phyloP scores from a whole-genome alignment of 1,140 invertebrate species.

The Vollenhovia emeryi region DNA sequence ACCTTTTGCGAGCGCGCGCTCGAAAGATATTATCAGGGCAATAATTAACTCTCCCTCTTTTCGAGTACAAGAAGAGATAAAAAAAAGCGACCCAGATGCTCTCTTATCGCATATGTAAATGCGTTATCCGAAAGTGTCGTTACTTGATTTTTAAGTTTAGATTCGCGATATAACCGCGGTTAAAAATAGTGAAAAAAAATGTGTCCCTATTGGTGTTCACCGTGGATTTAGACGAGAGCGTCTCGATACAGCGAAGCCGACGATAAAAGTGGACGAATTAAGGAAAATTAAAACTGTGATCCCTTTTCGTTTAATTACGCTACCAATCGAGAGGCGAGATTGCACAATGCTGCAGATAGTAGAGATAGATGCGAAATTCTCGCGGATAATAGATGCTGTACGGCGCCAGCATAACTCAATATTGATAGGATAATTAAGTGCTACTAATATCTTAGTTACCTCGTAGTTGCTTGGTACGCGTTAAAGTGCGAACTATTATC shows the following conservation, averaged over 20 bases:
- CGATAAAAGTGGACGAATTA: not conserved
- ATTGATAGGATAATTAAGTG: slow-evolving; percentile 68
- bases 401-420: slow-evolving; percentile 43
- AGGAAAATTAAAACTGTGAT: not conserved
- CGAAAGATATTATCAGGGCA: not conserved
- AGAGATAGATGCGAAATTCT: slow-evolving; percentile 14
- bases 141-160: not conserved
- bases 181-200: not conserved
- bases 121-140: not conserved
- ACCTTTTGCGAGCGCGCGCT: not conserved
- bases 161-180: not conserved
- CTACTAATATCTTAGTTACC: slow-evolving; percentile 61
- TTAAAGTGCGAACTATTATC: slow-evolving; percentile 40
- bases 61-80: not conserved
- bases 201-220: not conserved
- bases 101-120: not conserved
- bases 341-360: not conserved
- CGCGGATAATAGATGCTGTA: not conserved
- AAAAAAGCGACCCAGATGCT: not conserved
- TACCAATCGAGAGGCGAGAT: not conserved
- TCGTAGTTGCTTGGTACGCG: slow-evolving; percentile 26
- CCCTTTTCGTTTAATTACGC: not conserved
- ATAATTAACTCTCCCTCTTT: not conserved
- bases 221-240: not conserved
- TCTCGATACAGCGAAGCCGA: not conserved